These are phyloP conservation scores for Chelonia mydas DNA, from an alignment of 2,797 vertebrate species.

Conservation along the genomic window DNA sequence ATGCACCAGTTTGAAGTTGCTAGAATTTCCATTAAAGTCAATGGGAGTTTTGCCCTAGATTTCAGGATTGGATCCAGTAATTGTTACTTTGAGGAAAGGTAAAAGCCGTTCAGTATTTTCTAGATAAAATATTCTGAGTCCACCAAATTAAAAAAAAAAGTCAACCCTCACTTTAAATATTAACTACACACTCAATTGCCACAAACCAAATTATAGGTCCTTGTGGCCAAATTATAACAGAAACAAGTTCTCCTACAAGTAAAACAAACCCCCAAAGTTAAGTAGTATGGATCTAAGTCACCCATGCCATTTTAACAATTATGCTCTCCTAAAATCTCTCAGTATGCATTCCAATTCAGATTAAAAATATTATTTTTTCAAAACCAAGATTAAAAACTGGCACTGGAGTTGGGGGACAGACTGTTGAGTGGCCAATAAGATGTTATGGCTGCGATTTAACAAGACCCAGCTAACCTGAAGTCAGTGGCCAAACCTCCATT, in stretches of 20 bases:
- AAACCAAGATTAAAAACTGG: neutral
- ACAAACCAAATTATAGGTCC: neutral
- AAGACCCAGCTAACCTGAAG: neutral
- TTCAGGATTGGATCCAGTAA: neutral
- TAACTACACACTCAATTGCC: neutral
- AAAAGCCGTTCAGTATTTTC: neutral
- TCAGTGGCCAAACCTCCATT: neutral
- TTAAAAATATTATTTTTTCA: neutral
- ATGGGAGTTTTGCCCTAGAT: neutral
- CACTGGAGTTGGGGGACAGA: neutral
- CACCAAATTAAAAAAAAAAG: neutral
- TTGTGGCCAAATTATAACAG: neutral
- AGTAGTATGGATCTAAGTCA: neutral
- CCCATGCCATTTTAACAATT: neutral
- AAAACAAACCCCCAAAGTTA: neutral
- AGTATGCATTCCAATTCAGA: neutral
- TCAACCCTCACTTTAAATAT: neutral
- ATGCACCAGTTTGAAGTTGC: neutral
- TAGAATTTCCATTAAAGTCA: neutral
- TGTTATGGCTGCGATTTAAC: conserved; percentile 19
- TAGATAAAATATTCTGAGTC: neutral
- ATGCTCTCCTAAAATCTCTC: neutral
- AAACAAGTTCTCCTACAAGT: neutral
- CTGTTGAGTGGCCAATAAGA: neutral
- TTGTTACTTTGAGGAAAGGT: neutral